Evolutionary conservation across 2,797 vertebrate genomes (phyloP), one percentile per base, ranked within the genome.

Genomic region (Cottoperca gobio): DNA sequence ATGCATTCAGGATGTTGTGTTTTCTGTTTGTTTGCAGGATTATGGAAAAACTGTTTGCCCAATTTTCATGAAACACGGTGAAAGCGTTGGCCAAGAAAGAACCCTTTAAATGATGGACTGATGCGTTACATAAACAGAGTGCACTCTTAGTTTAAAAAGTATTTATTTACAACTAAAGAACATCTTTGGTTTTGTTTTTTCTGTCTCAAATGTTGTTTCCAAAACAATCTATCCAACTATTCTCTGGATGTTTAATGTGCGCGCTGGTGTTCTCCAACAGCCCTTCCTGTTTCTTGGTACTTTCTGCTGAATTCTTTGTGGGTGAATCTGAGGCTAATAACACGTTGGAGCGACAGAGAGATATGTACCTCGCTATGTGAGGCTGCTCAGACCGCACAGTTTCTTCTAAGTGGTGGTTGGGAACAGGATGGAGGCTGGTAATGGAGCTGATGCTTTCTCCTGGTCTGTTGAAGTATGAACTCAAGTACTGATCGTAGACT

Each of bases 371-470:
- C 0, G 13, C 24, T 31, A 23, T 65, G 63, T 53, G 50, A 11
- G 37, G 73, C 42, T 60, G 61, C 37, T 37, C 53, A 63, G 42
- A 46, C 52, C 53, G 11, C 67, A 35, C n/a, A 24, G 23, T 63
- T 19, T 45, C 23, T 76, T 48, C 23, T 70, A 53, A 80, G 62
- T 80, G 70, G 63, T 73, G 73, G 78, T 70, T 64, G 28, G 63
- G 52, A 73, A 46, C 82, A 55, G 67, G 67, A 58, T 65, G 65
- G 26, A 78, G 58, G 58, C 28, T 13, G 61, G 6, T 67, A 78
- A 78, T 19, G 43, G 14, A 70, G 52, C 31, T 16, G 19, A 61
- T 52, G 55, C 42, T 66, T 65, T 65, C 61, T 48, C 42, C 52
- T 28, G n/a, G 23, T 33, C 5, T 19, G 26, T 49, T 45, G 13